Evolutionary conservation across 2,888 invertebrate species (phyloP), one percentile per base, ranked within the genome.

Genomic region (Elgonia sp.): DNA sequence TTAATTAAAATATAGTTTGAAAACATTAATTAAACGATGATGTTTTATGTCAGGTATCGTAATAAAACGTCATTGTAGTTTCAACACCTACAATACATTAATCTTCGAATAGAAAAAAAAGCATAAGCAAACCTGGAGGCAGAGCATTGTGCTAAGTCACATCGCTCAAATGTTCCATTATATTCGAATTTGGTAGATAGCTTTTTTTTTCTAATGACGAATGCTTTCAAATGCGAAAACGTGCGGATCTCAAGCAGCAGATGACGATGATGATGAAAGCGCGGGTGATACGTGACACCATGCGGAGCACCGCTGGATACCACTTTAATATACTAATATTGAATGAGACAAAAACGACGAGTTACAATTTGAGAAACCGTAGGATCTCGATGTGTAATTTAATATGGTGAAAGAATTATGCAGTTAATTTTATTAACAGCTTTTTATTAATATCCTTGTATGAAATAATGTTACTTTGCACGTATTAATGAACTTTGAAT

Each of bases 231-330:
- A 86, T 79, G 82, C 79, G 67, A 83, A 87, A 83, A 79, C 82
- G 75, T 60, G 83, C 67, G 39, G 77, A 83, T 40, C 50, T 70
- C 67, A 65, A 65, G 60, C 73, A 63, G 90, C 92, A 92, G 92
- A 93, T 92, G 92, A 92, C 91, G 92, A 91, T 90, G 91, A 91
- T 88, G 92, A 90, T 91, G 91, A 92, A 91, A 90, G 91, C 90
- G 90, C 89, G 88, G 91, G 91, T 90, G 92, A 92, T 92, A 92
- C 89, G 83, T 84, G 92, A 92, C 92, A 91, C 90, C 93, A 92
- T 90, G 92, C 91, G 84, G 92, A 90, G 92, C 91, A 81, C 92
- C 81, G 91, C 91, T 87, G 92, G 92, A 91, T 90, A 89, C 91
- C 90, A 83, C 90, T 90, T 89, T 90, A 92, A 91, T 90, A 90